Percentiles rank a stretch among this genome's conserved stretches.
Conservation (phyloP, 2,113 vertebrate species). For the Acrocephalus kingi region DNA sequence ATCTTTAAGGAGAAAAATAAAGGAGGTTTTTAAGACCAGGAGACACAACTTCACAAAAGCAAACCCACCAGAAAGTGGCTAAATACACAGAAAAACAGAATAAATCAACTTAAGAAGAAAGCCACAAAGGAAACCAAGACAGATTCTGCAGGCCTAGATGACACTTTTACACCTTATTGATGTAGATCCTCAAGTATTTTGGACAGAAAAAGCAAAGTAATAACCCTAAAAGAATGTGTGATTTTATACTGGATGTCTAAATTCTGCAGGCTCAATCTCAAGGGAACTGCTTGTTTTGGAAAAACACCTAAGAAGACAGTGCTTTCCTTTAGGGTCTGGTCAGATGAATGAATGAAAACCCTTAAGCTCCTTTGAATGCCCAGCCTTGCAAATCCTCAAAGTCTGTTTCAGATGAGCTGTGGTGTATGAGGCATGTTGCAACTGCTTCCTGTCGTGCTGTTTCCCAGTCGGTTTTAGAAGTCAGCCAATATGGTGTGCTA, state of each 20-base stretch:
- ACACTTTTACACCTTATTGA: not conserved
- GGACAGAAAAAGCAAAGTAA: not conserved
- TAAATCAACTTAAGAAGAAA: not conserved
- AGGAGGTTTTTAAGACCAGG: not conserved
- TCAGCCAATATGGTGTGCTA: slow-evolving; percentile 59
- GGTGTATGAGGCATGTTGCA: slow-evolving; percentile 17
- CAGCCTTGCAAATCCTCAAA: not conserved
- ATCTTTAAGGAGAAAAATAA: not conserved
- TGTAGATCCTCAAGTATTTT: not conserved
- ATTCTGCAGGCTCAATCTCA: not conserved
- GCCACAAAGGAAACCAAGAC: not conserved
- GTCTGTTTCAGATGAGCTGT: not conserved
- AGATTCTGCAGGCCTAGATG: not conserved
- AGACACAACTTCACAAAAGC: not conserved
- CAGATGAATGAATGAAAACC: not conserved
- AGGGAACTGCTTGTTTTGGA: not conserved
- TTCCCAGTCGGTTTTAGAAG: slow-evolving; percentile 44
- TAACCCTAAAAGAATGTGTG: not conserved
- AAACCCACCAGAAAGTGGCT: not conserved
- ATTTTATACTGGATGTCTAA: not conserved
- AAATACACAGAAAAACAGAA: not conserved
- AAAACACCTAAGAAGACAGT: not conserved
- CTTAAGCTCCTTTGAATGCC: not conserved
- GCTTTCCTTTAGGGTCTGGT: not conserved
- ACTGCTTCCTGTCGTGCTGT: slow-evolving; percentile 45